phyloP scores from a whole-genome alignment of 2,797 vertebrate genomes.

The Coilia nasus region DNA sequence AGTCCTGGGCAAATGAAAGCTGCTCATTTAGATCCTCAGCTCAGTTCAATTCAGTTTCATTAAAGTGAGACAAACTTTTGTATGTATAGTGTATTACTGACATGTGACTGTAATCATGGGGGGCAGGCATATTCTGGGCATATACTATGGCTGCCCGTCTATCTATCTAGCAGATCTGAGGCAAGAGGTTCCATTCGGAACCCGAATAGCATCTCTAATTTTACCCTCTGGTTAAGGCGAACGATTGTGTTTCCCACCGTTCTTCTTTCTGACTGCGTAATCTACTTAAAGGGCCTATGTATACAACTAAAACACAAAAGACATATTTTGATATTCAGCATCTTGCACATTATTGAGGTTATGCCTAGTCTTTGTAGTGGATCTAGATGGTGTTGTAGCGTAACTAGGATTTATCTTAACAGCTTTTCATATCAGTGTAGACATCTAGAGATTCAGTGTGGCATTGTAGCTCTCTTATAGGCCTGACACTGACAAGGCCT shows the following conservation, averaged over 20 bases:
- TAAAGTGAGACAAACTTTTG: constrained; percentile 45
- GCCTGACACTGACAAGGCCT: too few species aligned
- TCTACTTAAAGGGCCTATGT: constrained; percentile 9
- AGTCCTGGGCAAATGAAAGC: too few species aligned
- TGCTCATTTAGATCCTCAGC: too few species aligned
- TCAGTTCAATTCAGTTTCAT: constrained; percentile 1
- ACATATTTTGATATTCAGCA: not conserved
- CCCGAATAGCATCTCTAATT: constrained; percentile 7
- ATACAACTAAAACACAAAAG: not conserved
- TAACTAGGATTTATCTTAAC: not conserved
- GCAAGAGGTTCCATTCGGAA: not conserved
- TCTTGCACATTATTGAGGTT: not conserved
- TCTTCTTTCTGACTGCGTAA: not conserved
- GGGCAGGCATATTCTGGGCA: too few species aligned
- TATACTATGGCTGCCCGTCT: not conserved
- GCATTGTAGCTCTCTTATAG: not conserved
- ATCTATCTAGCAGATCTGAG: not conserved
- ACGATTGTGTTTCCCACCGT: not conserved
- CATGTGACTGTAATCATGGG: constrained; percentile 60
- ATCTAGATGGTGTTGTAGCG: not conserved
- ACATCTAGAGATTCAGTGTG: not conserved
- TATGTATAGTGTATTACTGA: constrained; percentile 57
- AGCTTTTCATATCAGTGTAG: not conserved
- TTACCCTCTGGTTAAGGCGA: not conserved
- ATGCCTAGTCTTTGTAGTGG: not conserved